Percentiles rank a stretch among this genome's conserved stretches.
Evolutionary conservation across 1,140 invertebrate genomes (phyloP).

Genomic region (Drosophila kanapiae): DNA sequence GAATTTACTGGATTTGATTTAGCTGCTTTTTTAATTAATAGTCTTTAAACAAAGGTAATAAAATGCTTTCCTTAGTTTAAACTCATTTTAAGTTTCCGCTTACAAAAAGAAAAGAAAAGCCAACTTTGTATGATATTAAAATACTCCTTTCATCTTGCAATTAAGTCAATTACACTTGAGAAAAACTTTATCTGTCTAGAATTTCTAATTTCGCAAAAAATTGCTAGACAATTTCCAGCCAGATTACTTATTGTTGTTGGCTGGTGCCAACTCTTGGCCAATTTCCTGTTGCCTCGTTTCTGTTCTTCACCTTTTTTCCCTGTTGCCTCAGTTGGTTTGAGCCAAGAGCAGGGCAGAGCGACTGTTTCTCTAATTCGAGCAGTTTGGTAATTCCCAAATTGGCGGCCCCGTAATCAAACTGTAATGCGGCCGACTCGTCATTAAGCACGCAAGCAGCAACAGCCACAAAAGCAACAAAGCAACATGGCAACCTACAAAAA

Average conservation of each 20-base stretch:
- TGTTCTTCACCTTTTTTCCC: slow-evolving; percentile 28
- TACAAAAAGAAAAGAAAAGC: too few species aligned
- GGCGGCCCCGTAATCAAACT: slow-evolving; percentile 71
- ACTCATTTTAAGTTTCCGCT: too few species aligned
- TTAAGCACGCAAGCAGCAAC: slow-evolving; percentile 72
- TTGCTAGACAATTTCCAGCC: slow-evolving; percentile 18
- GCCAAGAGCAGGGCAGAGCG: slow-evolving; percentile 20
- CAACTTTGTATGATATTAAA: background rate
- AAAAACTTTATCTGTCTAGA: slow-evolving; percentile 11
- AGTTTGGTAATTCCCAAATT: slow-evolving; percentile 81
- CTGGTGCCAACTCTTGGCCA: slow-evolving; percentile 26
- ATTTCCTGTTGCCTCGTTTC: slow-evolving; percentile 60
- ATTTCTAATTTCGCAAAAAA: slow-evolving; percentile 24
- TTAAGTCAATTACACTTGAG: slow-evolving; percentile 3
- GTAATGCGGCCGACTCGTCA: slow-evolving; percentile 74
- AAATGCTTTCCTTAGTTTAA: background rate
- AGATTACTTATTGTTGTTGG: background rate
- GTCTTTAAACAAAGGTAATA: background rate
- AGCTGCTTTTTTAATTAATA: background rate
- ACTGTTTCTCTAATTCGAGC: slow-evolving; percentile 73
- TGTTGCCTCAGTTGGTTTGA: slow-evolving; percentile 16
- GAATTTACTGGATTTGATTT: too few species aligned
- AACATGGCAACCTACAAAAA: slow-evolving; percentile 11
- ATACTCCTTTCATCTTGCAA: background rate
- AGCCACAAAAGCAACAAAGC: slow-evolving; percentile 43